Evolutionary conservation across 2,113 vertebrate genomes (phyloP).

Genomic region (Acanthisitta chloris): DNA sequence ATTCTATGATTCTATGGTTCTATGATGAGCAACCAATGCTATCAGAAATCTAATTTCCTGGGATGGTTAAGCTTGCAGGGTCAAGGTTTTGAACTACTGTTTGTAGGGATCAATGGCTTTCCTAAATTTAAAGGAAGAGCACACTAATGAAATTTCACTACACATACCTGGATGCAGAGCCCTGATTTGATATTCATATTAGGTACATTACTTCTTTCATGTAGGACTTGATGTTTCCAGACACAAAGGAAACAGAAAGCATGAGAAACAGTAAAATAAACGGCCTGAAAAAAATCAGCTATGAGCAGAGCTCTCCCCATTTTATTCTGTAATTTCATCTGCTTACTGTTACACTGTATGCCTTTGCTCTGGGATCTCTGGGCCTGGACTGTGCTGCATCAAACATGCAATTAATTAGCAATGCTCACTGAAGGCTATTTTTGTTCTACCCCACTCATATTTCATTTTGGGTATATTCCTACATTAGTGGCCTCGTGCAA

Average conservation of each 20-base stretch:
- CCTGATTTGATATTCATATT: not conserved
- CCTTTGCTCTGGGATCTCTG: slow-evolving; percentile 40
- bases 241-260: not conserved
- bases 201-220: not conserved
- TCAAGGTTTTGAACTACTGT: not conserved
- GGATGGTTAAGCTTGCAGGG: not conserved
- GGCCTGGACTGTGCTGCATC: slow-evolving; percentile 35
- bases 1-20: too few relatives aligned
- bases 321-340: slow-evolving; percentile 35
- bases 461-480: slow-evolving; percentile 42
- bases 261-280: not conserved
- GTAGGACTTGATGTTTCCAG: not conserved
- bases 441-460: slow-evolving; percentile 47
- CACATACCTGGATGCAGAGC: not conserved
- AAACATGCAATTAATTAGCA: slow-evolving; percentile 62
- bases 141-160: not conserved
- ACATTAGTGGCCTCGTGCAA: slow-evolving; percentile 51
- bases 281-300: not conserved
- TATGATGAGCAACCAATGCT: not conserved
- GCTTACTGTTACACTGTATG: slow-evolving; percentile 11
- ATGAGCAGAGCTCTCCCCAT: not conserved
- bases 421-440: slow-evolving; percentile 60
- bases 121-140: not conserved
- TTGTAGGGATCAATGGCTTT: not conserved
- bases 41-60: not conserved